These are phyloP conservation scores for Synergus japonicus DNA, from an alignment of 2,888 invertebrate species.

Conservation along the genomic window DNA sequence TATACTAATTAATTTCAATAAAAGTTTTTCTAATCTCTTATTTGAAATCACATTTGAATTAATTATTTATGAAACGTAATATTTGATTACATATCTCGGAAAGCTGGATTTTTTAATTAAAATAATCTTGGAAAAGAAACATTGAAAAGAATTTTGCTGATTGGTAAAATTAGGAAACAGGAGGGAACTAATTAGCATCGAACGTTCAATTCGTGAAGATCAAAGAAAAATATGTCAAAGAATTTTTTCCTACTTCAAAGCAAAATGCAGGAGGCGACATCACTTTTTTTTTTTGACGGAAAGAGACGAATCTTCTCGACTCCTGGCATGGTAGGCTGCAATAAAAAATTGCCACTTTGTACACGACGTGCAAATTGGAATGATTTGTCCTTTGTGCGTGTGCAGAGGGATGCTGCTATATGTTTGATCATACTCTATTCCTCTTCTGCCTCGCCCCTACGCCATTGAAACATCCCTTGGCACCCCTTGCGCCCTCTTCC, in stretches of 20 bases:
- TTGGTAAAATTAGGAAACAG: conserved; percentile 32
- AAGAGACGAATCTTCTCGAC: conserved; percentile 39
- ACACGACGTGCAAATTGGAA: conserved; percentile 39
- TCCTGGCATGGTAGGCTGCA: conserved; percentile 30
- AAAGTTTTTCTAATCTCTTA: neutral
- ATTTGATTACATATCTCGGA: neutral
- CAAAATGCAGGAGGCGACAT: conserved; percentile 32
- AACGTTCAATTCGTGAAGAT: conserved; percentile 32
- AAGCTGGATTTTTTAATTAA: neutral
- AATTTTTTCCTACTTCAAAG: conserved; percentile 35
- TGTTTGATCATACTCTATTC: conserved; percentile 39
- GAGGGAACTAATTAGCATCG: conserved; percentile 35
- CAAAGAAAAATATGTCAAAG: conserved; percentile 40
- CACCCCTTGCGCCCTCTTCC: conserved; percentile 54
- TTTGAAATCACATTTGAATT: neutral
- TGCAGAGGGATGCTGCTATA: conserved; percentile 38
- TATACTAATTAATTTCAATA: neutral
- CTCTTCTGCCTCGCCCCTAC: conserved; percentile 44
- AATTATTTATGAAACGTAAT: neutral
- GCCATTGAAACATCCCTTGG: conserved; percentile 47
- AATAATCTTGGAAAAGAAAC: neutral
- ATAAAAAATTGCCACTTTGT: conserved; percentile 42
- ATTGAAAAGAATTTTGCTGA: conserved; percentile 11
- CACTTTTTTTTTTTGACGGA: conserved; percentile 28
- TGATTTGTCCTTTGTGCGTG: conserved; percentile 41